A percentile compares a stretch with the other conserved stretches of the same genome.
These are phyloP conservation scores for Aselliscus stoliczkanus DNA, from an alignment of 2,797 vertebrate genomes.

Conservation along the genomic window DNA sequence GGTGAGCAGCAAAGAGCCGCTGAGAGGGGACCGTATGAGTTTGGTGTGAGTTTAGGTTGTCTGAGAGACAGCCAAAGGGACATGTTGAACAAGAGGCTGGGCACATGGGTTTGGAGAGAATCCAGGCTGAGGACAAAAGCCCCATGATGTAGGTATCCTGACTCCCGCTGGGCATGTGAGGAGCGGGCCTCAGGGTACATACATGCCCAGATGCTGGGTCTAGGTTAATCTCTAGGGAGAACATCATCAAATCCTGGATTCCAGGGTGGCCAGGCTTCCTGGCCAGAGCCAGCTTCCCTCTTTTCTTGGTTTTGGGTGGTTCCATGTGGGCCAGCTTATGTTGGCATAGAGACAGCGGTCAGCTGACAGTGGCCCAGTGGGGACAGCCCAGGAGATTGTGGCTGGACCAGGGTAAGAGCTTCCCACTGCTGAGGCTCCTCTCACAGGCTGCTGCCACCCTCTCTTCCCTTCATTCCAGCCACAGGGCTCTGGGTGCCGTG, in stretches of 20 bases:
- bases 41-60: neutral
- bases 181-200: neutral
- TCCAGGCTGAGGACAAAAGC: neutral
- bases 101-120: neutral
- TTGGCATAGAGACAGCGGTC: neutral
- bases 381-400: neutral
- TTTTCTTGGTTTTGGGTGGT: neutral
- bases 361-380: neutral
- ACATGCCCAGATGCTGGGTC: neutral
- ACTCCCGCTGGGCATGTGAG: too few relatives aligned
- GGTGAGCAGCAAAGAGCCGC: neutral
- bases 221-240: neutral
- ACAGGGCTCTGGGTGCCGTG: fast-evolving
- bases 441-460: fast-evolving
- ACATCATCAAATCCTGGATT: neutral
- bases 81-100: neutral
- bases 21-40: fast-evolving
- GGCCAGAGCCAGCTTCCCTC: neutral
- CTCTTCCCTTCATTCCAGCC: neutral
- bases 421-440: neutral
- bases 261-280: neutral
- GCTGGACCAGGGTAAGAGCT: fast-evolving
- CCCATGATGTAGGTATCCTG: neutral
- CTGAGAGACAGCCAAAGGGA: neutral
- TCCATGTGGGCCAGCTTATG: neutral